Evolutionary conservation across 2,113 vertebrate genomes (phyloP).

Genomic region (Xiphorhynchus elegans): DNA sequence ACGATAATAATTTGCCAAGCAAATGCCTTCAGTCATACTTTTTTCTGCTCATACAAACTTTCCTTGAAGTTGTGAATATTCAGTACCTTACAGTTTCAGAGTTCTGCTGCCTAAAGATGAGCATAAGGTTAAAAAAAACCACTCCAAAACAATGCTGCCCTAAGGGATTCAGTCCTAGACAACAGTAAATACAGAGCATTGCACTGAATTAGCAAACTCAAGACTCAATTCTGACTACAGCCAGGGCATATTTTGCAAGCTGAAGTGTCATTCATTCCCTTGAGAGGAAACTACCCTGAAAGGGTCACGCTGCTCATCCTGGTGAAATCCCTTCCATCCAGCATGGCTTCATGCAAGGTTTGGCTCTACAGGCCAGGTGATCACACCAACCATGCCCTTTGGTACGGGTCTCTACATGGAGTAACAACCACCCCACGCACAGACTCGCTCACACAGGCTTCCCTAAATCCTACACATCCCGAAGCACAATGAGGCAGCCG

Average conservation of each 20-base stretch:
- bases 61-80: not conserved
- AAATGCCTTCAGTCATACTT: not conserved
- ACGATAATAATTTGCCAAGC: not conserved
- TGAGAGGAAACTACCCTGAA: too few species aligned
- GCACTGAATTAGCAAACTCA: not conserved
- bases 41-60: not conserved
- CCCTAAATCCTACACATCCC: not conserved
- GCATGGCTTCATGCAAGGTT: rapidly evolving
- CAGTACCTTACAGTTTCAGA: not conserved
- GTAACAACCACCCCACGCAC: rapidly evolving
- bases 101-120: not conserved
- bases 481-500: too few species aligned
- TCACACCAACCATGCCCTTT: not conserved
- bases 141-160: not conserved
- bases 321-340: rapidly evolving
- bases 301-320: not conserved
- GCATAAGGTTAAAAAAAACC: not conserved
- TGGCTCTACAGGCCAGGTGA: not conserved
- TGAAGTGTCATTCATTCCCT: rapidly evolving
- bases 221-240: not conserved
- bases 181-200: not conserved
- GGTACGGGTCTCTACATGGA: not conserved
- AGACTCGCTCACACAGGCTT: too few species aligned
- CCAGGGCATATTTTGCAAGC: not conserved
- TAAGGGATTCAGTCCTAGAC: not conserved